Conservation (phyloP, 2,113 vertebrate genomes). For the Heterocephalus glaber region DNA sequence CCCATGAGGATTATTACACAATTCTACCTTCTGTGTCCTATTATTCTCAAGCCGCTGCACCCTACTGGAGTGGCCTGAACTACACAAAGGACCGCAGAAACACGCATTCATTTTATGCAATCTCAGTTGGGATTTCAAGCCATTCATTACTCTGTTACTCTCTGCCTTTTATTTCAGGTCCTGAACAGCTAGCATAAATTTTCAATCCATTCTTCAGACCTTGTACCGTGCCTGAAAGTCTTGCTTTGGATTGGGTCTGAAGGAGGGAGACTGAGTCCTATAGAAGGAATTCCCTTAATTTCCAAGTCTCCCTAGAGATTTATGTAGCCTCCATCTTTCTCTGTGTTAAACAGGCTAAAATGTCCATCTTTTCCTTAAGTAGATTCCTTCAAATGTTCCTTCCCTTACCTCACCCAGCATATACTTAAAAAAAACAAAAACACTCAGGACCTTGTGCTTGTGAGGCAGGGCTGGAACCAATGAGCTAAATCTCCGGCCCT, state of each 20-base stretch:
- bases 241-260: background rate
- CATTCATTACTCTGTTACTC: background rate
- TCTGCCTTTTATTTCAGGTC: background rate
- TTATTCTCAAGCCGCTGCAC: background rate
- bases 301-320: background rate
- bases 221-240: background rate
- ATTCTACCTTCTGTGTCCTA: background rate
- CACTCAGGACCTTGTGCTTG: no score
- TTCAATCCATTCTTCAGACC: background rate
- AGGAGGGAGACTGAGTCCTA: background rate
- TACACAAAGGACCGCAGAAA: background rate
- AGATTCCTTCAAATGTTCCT: background rate
- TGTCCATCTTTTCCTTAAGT: background rate
- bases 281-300: constrained; percentile 27
- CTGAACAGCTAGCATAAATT: background rate
- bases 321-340: background rate
- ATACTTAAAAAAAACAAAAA: background rate
- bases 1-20: background rate
- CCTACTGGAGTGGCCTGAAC: background rate
- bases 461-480: no score
- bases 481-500: no score
- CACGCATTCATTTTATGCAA: background rate
- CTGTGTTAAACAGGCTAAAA: background rate
- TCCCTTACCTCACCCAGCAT: background rate
- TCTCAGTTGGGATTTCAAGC: constrained; percentile 10